Conservation (phyloP, 2,113 vertebrate genomes). For the Amphiprion percula region DNA sequence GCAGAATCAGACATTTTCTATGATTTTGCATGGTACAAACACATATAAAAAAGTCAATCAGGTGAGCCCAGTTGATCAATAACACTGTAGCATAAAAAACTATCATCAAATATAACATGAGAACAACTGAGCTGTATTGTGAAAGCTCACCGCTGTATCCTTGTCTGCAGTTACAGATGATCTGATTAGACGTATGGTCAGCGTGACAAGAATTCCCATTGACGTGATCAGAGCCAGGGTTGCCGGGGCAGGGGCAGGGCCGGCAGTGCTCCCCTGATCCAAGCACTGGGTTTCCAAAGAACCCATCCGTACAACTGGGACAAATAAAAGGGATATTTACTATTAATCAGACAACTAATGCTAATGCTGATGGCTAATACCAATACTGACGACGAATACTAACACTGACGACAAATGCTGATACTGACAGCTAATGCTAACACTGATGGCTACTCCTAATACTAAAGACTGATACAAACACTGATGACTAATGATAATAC, state of each 20-base stretch:
- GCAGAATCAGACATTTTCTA: background rate
- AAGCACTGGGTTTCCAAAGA: constrained; percentile 88
- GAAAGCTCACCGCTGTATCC: constrained; percentile 86
- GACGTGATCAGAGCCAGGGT: constrained; percentile 85
- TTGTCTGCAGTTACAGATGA: constrained; percentile 86
- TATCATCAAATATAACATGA: background rate
- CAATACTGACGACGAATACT: too few species aligned
- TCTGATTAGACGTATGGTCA: constrained; percentile 81
- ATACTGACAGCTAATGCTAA: too few species aligned
- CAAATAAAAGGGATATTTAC: background rate
- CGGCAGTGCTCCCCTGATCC: constrained; percentile 89
- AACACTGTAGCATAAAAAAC: too few species aligned
- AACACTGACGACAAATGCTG: too few species aligned
- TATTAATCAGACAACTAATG: background rate
- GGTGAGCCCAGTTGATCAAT: too few species aligned
- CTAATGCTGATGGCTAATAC: background rate
- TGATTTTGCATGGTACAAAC: background rate
- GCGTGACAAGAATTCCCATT: constrained; percentile 84
- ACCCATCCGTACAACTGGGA: constrained; percentile 86
- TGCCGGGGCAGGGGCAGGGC: constrained; percentile 89
- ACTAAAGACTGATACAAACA: too few species aligned
- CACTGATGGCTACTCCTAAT: too few species aligned
- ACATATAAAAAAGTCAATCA: too few species aligned
- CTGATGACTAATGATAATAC: too few species aligned
- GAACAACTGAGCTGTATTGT: background rate